A percentile compares a stretch with the other conserved stretches of the same genome.
These are phyloP conservation scores for Ruditapes philippinarum DNA, from an alignment of 1,140 invertebrate genomes.

Conservation along the genomic window DNA sequence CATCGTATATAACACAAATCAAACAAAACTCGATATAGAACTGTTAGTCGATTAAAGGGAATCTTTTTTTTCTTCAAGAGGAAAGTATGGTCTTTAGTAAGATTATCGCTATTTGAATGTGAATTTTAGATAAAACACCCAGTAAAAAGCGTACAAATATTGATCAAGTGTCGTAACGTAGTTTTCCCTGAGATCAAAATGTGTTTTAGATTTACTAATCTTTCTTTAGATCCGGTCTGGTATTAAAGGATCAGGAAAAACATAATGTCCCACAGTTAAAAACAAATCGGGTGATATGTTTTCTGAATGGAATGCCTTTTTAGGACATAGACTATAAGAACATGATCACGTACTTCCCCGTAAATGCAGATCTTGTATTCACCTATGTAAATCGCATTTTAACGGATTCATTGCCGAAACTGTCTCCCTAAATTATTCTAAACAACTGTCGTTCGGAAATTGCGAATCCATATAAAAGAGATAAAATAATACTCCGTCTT, in stretches of 20 bases:
- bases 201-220: conserved; percentile 61
- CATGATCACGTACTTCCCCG: background rate
- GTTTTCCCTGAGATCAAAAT: conserved; percentile 55
- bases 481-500: too few relatives aligned
- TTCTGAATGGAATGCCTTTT: conserved; percentile 47
- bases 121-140: conserved; percentile 53
- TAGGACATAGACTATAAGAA: background rate
- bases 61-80: conserved; percentile 43
- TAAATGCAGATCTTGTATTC: background rate
- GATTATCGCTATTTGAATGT: conserved; percentile 52
- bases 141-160: conserved; percentile 62
- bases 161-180: conserved; percentile 57
- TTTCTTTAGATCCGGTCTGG: conserved; percentile 28
- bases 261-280: conserved; percentile 57
- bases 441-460: too few relatives aligned
- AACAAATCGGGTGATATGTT: conserved; percentile 37
- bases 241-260: conserved; percentile 49
- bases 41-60: conserved; percentile 56
- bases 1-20: conserved; percentile 49
- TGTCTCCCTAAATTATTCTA: too few relatives aligned
- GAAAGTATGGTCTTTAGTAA: conserved; percentile 21
- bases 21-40: conserved; percentile 33
- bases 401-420: too few relatives aligned
- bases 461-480: too few relatives aligned
- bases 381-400: too few relatives aligned